A percentile compares a stretch with the other conserved stretches of the same genome.
These are phyloP conservation scores for Zophobas morio DNA, from an alignment of 1,140 invertebrate genomes.

Conservation along the genomic window DNA sequence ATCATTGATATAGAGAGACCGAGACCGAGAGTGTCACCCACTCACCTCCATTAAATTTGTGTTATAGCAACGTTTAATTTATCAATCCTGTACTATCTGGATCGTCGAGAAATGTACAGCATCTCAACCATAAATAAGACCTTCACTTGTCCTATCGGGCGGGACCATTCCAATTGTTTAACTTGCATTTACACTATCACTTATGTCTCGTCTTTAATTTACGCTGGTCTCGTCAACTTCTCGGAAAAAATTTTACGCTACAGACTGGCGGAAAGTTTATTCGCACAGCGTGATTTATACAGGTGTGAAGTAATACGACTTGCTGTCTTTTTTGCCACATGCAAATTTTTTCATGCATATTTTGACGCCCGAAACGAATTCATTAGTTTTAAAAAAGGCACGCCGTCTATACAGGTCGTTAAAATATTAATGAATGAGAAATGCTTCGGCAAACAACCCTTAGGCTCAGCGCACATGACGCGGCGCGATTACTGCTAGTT, in stretches of 20 bases:
- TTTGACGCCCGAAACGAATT: constrained; percentile 37
- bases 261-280: neutral
- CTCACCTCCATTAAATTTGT: constrained; percentile 57
- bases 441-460: constrained; percentile 32
- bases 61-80: constrained; percentile 57
- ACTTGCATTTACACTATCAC: constrained; percentile 18
- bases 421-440: constrained; percentile 38
- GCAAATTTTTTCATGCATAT: constrained; percentile 28
- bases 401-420: constrained; percentile 24
- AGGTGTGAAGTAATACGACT: constrained; percentile 26
- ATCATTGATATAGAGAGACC: constrained; percentile 47
- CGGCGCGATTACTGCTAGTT: constrained; percentile 12
- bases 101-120: constrained; percentile 50
- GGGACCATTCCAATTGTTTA: constrained; percentile 27
- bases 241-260: neutral
- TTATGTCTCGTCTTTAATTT: constrained; percentile 11
- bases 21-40: constrained; percentile 51
- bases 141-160: constrained; percentile 41
- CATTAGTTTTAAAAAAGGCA: constrained; percentile 28
- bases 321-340: neutral
- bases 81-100: constrained; percentile 56
- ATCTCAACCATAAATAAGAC: constrained; percentile 56
- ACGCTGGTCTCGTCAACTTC: neutral
- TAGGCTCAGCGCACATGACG: constrained; percentile 6
- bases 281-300: constrained; percentile 16